phyloP scores from a whole-genome alignment of 1,140 invertebrate species.

The Vanessa atalanta region DNA sequence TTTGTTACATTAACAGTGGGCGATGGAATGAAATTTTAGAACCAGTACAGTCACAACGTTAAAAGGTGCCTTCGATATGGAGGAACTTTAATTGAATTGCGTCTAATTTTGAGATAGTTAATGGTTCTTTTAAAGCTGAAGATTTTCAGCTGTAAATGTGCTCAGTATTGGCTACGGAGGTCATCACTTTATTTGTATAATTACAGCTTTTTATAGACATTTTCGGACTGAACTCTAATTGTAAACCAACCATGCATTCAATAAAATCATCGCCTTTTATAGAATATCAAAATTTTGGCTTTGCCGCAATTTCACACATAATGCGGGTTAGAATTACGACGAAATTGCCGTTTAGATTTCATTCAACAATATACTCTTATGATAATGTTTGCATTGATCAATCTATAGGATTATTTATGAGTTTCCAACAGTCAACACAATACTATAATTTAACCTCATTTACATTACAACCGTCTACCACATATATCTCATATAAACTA shows the following conservation, averaged over 20 bases:
- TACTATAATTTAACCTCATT: conserved; percentile 8
- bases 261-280: background rate
- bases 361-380: background rate
- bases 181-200: conserved; percentile 37
- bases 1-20: conserved; percentile 58
- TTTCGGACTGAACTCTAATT: conserved; percentile 27
- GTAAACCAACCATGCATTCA: background rate
- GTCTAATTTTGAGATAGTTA: conserved; percentile 43
- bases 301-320: background rate
- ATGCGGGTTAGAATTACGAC: conserved; percentile 1
- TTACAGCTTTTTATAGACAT: conserved; percentile 30
- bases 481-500: conserved; percentile 5
- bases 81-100: conserved; percentile 73
- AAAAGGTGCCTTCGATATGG: conserved; percentile 55
- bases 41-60: conserved; percentile 59
- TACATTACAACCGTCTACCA: conserved; percentile 2
- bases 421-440: background rate
- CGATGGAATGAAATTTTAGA: conserved; percentile 63
- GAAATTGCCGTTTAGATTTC: conserved; percentile 26
- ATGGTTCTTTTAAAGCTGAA: conserved; percentile 15
- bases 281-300: too few relatives aligned
- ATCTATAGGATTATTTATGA: conserved; percentile 2
- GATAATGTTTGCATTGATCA: conserved; percentile 18
- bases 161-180: conserved; percentile 49
- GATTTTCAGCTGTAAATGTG: conserved; percentile 41